Conservation (phyloP, 2,113 vertebrate genomes). For the Sapayoa aenigma region DNA sequence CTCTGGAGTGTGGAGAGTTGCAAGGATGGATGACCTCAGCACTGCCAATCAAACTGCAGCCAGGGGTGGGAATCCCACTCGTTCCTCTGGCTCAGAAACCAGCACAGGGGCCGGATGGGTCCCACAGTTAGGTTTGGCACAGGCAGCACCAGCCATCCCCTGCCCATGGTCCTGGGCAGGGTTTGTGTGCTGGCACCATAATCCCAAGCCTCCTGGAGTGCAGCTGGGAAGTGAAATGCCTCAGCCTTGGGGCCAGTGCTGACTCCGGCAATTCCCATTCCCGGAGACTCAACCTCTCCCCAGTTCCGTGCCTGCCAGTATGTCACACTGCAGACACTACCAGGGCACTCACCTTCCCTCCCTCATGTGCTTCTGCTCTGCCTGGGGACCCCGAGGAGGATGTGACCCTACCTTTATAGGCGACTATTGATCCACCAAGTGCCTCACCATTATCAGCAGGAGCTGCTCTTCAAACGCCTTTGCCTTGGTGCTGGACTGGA, state of each 20-base stretch:
- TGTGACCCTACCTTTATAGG: neutral
- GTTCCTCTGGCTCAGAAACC: rapidly evolving
- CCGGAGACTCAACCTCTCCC: neutral
- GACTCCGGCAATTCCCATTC: neutral
- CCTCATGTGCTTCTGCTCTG: neutral
- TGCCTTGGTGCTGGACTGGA: neutral
- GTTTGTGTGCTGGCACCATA: neutral
- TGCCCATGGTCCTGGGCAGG: neutral
- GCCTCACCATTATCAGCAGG: neutral
- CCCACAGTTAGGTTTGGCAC: rapidly evolving
- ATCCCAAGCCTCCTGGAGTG: neutral
- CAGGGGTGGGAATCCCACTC: neutral
- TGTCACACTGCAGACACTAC: neutral
- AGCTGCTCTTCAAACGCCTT: neutral
- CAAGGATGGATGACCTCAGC: neutral
- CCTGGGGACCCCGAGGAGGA: neutral
- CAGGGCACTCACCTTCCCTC: neutral
- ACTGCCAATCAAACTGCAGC: neutral
- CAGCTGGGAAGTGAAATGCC: neutral
- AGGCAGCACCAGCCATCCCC: neutral
- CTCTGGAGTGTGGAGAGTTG: neutral
- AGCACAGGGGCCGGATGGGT: rapidly evolving
- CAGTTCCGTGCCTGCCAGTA: rapidly evolving
- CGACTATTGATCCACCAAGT: neutral
- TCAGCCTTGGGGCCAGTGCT: rapidly evolving